Evolutionary conservation across 2,113 vertebrate genomes (phyloP), one percentile per base, ranked within the genome.

Genomic region (Burhinus oedicnemus): DNA sequence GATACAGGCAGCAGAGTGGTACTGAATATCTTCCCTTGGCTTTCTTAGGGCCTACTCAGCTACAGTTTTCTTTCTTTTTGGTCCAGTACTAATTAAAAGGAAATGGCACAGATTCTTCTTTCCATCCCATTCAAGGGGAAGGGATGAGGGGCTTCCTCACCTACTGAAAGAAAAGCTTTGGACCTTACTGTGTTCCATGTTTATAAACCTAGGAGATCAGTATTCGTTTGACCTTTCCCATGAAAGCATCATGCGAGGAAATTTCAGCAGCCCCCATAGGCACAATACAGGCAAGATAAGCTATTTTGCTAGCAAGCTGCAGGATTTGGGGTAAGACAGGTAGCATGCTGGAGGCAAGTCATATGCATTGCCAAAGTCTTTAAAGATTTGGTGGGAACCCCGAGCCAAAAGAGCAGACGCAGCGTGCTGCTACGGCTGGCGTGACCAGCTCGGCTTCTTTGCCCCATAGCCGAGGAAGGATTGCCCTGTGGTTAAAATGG

Each of bases 401-500:
- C 0, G 2, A 62, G 32, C 51, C 55, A 75, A 65, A 40, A 69
- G 29, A 65, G 32, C 38, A 71, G 57, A 57, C 75, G 34, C 21
- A 87, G 18, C 1, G 2, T 26, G 42, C 29, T 40, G 5, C 30
- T 58, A 32, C 0, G 3, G 36, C 47, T 84, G 42, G n/a, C 0
- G 0, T 34, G 49, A 45, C n/a, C 72, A 34, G 32, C 64, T 84
- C 26, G 51, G 38, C 16, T 79, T 71, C 74, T 78, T 89, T 47
- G 26, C 12, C 38, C 47, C 9, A 4, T 51, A 47, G 15, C 26
- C 2, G 4, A 64, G 23, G 57, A 78, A 62, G 21, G 23, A 34
- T 82, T 0, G 0, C 23, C 29, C 45, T 1, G 0, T 44, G 36
- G 12, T 75, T 89, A 36, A 34, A 51, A 45, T 5, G 6, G 32